Evolutionary conservation across 2,888 invertebrate genomes (phyloP), one percentile per base, ranked within the genome.

Genomic region (Allygus modestus): DNA sequence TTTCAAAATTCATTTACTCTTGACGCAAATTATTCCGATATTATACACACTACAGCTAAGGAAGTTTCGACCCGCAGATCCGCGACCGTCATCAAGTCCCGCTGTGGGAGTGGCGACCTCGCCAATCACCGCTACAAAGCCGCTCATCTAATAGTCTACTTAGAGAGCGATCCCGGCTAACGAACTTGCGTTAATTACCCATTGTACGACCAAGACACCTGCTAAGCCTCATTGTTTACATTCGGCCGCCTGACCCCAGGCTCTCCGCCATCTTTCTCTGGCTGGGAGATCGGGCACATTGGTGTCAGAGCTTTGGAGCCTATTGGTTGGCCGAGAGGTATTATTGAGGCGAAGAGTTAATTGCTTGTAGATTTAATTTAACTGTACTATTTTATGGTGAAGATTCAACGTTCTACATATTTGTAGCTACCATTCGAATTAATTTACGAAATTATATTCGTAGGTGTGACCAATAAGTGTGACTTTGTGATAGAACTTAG

Each of bases 101-200:
- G 46, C 65, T 37, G 79, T 5, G 77, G 77, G 77, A 77, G 79
- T 79, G 79, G 23, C 17, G 31, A 43, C 51, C 54, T 37, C 58
- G 79, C 79, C 79, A 79, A 79, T 79, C 79, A 58, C 58, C 17
- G 58, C 15, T 37, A 79, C 79, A 79, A 79, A 51, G 79, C 51
- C 79, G 79, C 79, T 51, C 79, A 58, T 51, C 33, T 79, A 79
- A 79, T 79, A 79, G 79, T 79, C 79, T 79, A 79, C 79, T 79
- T 79, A 79, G 79, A 77, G 77, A 79, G 79, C 79, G 79, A 79
- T 79, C 79, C 23, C 79, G 79, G 79, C 79, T 79, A 79, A 79
- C 79, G 79, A 79, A 79, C 79, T 79, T 79, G 79, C 79, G 79
- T 79, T 79, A 79, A 79, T 79, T 79, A 79, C 37, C 58, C 58